These are phyloP conservation scores for Emydocephalus ijimae DNA, from an alignment of 2,113 vertebrate species.

Conservation along the genomic window DNA sequence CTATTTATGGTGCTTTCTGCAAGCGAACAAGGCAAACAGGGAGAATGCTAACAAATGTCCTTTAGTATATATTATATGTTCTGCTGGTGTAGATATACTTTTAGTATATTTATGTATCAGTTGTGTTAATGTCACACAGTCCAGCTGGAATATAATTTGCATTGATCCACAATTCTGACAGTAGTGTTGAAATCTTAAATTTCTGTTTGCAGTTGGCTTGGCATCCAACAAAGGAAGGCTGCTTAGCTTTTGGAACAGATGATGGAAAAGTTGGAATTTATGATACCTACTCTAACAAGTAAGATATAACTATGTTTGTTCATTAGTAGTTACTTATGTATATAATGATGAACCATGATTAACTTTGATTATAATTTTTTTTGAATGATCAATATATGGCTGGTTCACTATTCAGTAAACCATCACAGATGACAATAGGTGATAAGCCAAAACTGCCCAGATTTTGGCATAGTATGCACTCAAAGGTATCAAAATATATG, in stretches of 20 bases:
- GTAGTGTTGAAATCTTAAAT: neutral
- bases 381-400: neutral
- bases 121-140: neutral
- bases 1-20: neutral
- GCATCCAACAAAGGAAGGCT: conserved; percentile 88
- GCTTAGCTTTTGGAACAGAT: conserved; percentile 92
- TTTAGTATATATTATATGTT: neutral
- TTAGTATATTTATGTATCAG: no score
- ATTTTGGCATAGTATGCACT: neutral
- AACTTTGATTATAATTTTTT: neutral
- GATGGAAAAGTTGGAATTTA: conserved; percentile 97
- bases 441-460: neutral
- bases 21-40: neutral
- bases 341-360: neutral
- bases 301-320: conserved; percentile 39
- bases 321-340: neutral
- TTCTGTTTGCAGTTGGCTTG: conserved; percentile 80
- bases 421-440: neutral
- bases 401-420: neutral
- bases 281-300: conserved; percentile 89
- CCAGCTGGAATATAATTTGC: neutral
- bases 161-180: neutral
- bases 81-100: neutral
- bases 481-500: neutral
- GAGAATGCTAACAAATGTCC: neutral